These are phyloP conservation scores for Urechis unicinctus DNA, from an alignment of 2,888 invertebrate species.

Conservation along the genomic window DNA sequence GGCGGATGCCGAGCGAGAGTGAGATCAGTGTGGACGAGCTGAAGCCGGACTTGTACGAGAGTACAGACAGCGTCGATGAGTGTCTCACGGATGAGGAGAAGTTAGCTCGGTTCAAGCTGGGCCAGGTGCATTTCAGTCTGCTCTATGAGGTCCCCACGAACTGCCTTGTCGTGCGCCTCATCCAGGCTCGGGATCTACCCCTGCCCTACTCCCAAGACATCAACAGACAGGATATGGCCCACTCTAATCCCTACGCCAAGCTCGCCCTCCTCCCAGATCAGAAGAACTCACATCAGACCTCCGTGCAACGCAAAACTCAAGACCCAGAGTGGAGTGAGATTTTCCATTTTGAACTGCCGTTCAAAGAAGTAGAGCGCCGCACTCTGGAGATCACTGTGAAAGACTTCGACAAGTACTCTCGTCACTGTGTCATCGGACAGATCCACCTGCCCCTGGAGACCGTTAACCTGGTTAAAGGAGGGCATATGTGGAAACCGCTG, in stretches of 20 bases:
- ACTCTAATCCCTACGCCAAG: constrained; percentile 52
- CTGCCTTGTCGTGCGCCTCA: constrained; percentile 47
- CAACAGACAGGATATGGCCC: constrained; percentile 45
- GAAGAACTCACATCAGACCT: constrained; percentile 51
- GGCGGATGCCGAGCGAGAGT: constrained; percentile 41
- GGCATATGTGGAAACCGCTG: constrained; percentile 52
- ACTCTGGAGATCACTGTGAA: constrained; percentile 51
- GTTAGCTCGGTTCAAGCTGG: constrained; percentile 28
- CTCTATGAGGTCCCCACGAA: constrained; percentile 46
- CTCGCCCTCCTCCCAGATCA: constrained; percentile 51
- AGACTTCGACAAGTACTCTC: constrained; percentile 53
- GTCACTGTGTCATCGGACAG: constrained; percentile 52
- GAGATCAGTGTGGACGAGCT: constrained; percentile 48
- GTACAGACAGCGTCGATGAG: constrained; percentile 21
- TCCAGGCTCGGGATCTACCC: constrained; percentile 51
- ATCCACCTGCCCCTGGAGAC: constrained; percentile 47
- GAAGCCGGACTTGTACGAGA: constrained; percentile 44
- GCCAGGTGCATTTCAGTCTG: constrained; percentile 39
- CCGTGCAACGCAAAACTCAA: constrained; percentile 52
- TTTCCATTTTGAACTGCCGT: constrained; percentile 50
- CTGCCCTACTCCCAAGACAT: constrained; percentile 39
- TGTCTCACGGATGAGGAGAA: constrained; percentile 46
- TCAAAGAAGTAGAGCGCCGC: constrained; percentile 46
- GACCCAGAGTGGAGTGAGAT: constrained; percentile 51
- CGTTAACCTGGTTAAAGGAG: constrained; percentile 50